Base-by-base conservation (phyloP, 2,888 invertebrate genomes). In the Alloscopus bannaensis region DNA sequence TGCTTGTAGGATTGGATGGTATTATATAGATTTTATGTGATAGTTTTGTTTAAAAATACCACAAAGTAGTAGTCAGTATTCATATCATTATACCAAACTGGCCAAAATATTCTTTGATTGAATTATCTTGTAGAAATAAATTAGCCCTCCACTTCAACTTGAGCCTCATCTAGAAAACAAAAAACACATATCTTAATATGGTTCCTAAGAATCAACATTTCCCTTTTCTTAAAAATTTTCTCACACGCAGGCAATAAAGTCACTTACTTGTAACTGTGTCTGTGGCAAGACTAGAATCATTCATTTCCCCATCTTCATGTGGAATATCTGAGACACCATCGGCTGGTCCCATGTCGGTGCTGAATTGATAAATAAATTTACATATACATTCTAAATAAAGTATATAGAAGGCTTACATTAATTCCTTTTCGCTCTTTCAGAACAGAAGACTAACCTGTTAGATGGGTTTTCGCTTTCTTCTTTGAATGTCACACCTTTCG, bases 401-500 rank as follows among this genome's bases (percentile, higher is more conserved):
- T 24, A 3, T 16, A 8, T 42, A 2, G 18, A 42, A 42, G 42
- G 36, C 13, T 36, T 36, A 13, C n/a, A 42, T 52, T 3, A 62
- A 26, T 66, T 3, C 1, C n/a, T 50, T 47, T 31, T 20, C 18
- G n/a, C 36, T 24, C 1, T 16, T 22, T 20, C 16, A 28, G 18
- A 57, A 69, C 36, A 18, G 36, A 28, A 59, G 8, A 26, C 42
- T 16, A 22, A 70, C 70, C 45, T 55, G 6, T 57, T 66, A 16
- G 57, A 55, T 31, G 52, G 20, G 31, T n/a, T 29, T 13, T 70
- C 64, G 1, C 22, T 26, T 26, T 69, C 78, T 29, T 84, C 83
- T 60, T 84, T 80, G 42, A 84, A 84, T 0, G 84, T 77, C 28
- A 84, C 84, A 13, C 82, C 84, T 72, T 84, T 84, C 28, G 80